Conservation (phyloP, 2,888 invertebrate genomes). For the Shargacucullia verbasci region DNA sequence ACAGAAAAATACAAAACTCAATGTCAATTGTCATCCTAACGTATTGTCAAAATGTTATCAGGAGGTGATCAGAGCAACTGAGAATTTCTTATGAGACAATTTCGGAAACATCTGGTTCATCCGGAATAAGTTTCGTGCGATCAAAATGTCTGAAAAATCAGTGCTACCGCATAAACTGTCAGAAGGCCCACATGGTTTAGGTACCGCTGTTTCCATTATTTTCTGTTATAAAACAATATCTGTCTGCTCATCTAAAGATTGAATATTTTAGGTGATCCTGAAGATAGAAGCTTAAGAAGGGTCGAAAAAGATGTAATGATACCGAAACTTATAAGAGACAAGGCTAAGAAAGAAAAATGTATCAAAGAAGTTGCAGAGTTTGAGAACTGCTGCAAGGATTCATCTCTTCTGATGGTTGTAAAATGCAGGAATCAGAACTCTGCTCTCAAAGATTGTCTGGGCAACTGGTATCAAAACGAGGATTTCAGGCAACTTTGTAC, state of each 20-base stretch:
- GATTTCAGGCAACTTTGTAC: constrained; percentile 93
- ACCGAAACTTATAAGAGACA: constrained; percentile 96
- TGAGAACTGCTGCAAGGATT: constrained; percentile 92
- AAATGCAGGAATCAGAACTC: constrained; percentile 93
- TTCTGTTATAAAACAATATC: too few relatives aligned
- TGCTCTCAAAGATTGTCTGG: constrained; percentile 91
- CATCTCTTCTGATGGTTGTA: constrained; percentile 91
- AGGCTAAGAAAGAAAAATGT: constrained; percentile 94
- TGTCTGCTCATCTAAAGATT: too few relatives aligned
- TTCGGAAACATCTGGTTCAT: background rate
- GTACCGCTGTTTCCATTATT: constrained; percentile 62
- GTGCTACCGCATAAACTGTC: constrained; percentile 81
- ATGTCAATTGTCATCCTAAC: too few relatives aligned
- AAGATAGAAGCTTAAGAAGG: constrained; percentile 94
- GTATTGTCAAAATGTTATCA: background rate
- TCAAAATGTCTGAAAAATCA: constrained; percentile 63
- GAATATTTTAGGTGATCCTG: constrained; percentile 92
- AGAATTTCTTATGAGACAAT: background rate
- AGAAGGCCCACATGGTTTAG: constrained; percentile 89
- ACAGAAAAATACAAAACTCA: too few relatives aligned
- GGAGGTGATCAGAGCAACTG: background rate
- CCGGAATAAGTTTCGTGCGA: background rate
- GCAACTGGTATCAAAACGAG: constrained; percentile 93
- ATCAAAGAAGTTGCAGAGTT: constrained; percentile 91
- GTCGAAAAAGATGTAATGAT: constrained; percentile 97